Conservation (phyloP, 37 sponge, comb jelly and placozoan genomes). For the Diacarnus erythraeanus region DNA sequence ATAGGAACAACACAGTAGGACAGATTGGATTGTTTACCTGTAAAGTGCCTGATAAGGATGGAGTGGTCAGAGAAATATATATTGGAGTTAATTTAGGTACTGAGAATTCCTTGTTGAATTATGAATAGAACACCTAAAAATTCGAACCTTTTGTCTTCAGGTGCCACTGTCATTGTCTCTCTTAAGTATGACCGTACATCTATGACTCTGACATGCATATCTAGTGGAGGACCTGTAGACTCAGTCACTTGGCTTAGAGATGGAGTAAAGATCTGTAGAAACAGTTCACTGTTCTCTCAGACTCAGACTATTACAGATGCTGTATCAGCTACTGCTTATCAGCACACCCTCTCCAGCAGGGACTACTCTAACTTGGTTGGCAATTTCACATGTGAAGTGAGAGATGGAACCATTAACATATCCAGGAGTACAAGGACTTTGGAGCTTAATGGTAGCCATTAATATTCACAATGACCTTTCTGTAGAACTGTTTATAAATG, state of each 20-base stretch:
- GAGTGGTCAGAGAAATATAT: neutral
- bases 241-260: slow-evolving; percentile 17
- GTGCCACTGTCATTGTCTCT: too few relatives aligned
- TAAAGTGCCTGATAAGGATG: neutral
- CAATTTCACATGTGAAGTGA: slow-evolving; percentile 11
- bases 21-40: neutral
- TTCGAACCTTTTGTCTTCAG: too few relatives aligned
- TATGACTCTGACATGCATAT: slow-evolving; percentile 23
- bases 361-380: slow-evolving; percentile 2
- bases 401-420: neutral
- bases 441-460: slow-evolving; percentile 20
- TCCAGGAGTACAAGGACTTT: neutral
- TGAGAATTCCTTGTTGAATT: too few relatives aligned
- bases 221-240: slow-evolving; percentile 26
- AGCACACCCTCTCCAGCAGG: neutral
- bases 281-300: neutral
- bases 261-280: neutral
- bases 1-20: neutral
- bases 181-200: neutral
- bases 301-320: neutral
- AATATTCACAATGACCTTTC: too few relatives aligned
- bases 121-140: too few relatives aligned
- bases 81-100: neutral
- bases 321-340: slow-evolving; percentile 20
- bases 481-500: too few relatives aligned